Evolutionary conservation across 2,888 invertebrate species (phyloP).

Genomic region (Chloromyia formosa): DNA sequence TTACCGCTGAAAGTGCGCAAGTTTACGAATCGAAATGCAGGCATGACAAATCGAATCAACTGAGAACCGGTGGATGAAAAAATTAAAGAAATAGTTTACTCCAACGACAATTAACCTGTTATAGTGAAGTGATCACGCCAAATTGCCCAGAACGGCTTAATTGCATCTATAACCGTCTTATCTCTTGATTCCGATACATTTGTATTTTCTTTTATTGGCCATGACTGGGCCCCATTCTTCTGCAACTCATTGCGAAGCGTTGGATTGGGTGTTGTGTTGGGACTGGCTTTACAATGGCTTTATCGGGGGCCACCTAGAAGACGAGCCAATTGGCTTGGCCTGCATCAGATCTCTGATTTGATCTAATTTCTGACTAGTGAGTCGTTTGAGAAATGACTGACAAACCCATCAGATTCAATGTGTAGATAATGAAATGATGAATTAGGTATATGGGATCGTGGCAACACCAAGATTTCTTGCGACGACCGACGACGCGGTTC

Average conservation of each 20-base stretch:
- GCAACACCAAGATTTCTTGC: no score
- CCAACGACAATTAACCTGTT: conserved; percentile 3
- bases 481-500: no score
- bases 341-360: conserved; percentile 1
- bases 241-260: background rate
- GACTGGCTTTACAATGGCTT: background rate
- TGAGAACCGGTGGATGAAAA: no score
- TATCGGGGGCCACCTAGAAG: background rate
- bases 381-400: conserved; percentile 35
- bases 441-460: conserved; percentile 19
- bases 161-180: background rate
- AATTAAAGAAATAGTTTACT: background rate
- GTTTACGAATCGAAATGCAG: background rate
- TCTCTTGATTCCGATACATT: background rate
- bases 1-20: background rate
- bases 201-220: conserved; percentile 1
- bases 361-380: conserved; percentile 35
- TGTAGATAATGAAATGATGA: conserved; percentile 38
- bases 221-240: background rate
- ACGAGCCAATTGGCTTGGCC: background rate
- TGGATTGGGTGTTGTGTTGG: no score
- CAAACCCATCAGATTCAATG: conserved; percentile 39
- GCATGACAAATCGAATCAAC: background rate
- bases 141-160: conserved; percentile 12
- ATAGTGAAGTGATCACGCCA: background rate